Conservation (phyloP, 2,888 invertebrate genomes). For the Neoaliturus tenellus region DNA sequence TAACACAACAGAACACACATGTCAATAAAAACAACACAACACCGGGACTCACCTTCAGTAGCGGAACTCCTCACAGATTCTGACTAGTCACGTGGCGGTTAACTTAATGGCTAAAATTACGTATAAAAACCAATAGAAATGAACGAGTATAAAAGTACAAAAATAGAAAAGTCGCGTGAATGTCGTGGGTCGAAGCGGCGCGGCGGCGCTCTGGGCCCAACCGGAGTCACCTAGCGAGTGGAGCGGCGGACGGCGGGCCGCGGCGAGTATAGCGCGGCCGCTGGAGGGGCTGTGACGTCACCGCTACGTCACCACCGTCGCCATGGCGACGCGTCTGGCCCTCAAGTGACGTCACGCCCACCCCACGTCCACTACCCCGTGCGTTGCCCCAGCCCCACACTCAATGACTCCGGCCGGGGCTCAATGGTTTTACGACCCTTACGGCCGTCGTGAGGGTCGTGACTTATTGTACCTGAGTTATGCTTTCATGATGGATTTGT, state of each 20-base stretch:
- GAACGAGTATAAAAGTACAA: slow-evolving; percentile 43
- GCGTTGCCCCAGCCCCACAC: slow-evolving; percentile 23
- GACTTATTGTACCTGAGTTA: background rate
- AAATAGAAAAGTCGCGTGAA: slow-evolving; percentile 39
- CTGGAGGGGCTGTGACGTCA: slow-evolving; percentile 19
- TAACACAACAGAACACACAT: background rate
- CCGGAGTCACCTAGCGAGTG: slow-evolving; percentile 5
- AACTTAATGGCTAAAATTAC: slow-evolving; percentile 38
- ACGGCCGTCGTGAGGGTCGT: slow-evolving; percentile 1
- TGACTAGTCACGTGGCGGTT: background rate
- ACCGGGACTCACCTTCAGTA: slow-evolving; percentile 17
- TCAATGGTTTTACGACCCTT: slow-evolving; percentile 24
- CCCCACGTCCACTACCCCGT: slow-evolving; percentile 8
- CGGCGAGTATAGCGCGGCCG: background rate
- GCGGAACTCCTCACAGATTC: slow-evolving; percentile 21
- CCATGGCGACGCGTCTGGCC: slow-evolving; percentile 21
- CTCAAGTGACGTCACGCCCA: slow-evolving; percentile 29
- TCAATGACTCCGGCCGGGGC: background rate
- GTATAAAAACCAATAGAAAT: slow-evolving; percentile 41
- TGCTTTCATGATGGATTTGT: background rate
- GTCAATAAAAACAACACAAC: background rate
- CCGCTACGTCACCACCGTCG: slow-evolving; percentile 3
- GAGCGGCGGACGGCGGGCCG: background rate
- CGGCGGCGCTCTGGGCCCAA: background rate
- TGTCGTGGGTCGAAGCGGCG: background rate